Evolutionary conservation across 1,140 invertebrate genomes (phyloP).

Genomic region (Leptoteleia sp.): DNA sequence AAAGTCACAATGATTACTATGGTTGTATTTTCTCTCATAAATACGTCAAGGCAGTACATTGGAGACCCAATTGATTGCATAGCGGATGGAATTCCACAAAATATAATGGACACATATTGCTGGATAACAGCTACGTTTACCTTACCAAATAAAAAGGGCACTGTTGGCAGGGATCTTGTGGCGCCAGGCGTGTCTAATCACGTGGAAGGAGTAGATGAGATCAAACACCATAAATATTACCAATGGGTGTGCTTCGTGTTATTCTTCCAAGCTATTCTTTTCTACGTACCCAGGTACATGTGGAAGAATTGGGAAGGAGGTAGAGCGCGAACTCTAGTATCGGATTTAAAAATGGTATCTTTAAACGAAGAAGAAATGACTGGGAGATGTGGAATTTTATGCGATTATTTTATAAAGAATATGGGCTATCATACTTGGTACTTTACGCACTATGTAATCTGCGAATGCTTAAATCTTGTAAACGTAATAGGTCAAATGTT

Average conservation of each 20-base stretch:
- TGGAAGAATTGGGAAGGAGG: slow-evolving; percentile 15
- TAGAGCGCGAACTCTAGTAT: not conserved
- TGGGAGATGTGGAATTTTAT: not conserved
- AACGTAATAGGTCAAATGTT: slow-evolving; percentile 11
- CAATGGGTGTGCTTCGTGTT: not conserved
- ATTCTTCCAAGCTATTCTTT: slow-evolving; percentile 1
- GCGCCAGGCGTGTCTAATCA: slow-evolving; percentile 84
- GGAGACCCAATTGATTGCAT: slow-evolving; percentile 97
- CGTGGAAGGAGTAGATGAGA: not conserved
- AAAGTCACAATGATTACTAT: slow-evolving; percentile 95
- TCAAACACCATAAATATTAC: not conserved
- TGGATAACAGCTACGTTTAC: slow-evolving; percentile 98
- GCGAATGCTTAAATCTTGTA: slow-evolving; percentile 1
- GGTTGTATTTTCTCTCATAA: slow-evolving; percentile 93
- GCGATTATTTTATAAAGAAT: not conserved
- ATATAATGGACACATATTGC: slow-evolving; percentile 96
- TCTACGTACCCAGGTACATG: slow-evolving; percentile 5
- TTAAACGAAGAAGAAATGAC: not conserved
- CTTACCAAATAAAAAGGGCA: slow-evolving; percentile 87
- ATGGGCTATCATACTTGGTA: not conserved
- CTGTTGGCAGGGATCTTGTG: slow-evolving; percentile 82
- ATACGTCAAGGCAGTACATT: slow-evolving; percentile 96
- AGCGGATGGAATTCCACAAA: slow-evolving; percentile 84
- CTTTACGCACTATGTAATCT: not conserved
- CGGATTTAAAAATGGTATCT: not conserved